These are phyloP conservation scores for Rhipidura dahli DNA, from an alignment of 2,113 vertebrate genomes.

Conservation along the genomic window DNA sequence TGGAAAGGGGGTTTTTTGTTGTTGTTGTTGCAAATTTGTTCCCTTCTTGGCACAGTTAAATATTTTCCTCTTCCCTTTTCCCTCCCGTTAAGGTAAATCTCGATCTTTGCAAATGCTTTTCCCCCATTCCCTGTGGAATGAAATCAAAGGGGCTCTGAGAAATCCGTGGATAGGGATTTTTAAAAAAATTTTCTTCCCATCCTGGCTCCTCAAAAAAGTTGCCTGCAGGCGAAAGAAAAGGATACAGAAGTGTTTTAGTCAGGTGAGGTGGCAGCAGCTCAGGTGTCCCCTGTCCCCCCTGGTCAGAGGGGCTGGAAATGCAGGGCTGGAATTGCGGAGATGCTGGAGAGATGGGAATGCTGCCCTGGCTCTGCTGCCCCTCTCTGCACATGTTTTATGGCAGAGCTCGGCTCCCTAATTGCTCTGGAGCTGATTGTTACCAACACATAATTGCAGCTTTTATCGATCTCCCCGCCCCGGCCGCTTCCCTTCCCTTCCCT, in stretches of 20 bases:
- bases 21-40: background rate
- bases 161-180: rapidly evolving
- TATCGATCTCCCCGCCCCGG: background rate
- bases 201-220: background rate
- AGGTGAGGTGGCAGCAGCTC: background rate
- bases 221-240: background rate
- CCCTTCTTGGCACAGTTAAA: background rate
- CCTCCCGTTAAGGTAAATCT: background rate
- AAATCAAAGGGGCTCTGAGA: background rate
- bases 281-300: too few relatives aligned
- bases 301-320: rapidly evolving
- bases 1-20: background rate
- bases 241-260: rapidly evolving
- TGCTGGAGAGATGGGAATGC: background rate
- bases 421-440: constrained; percentile 20
- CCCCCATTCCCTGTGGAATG: rapidly evolving
- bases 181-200: background rate
- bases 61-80: background rate
- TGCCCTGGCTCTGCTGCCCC: background rate
- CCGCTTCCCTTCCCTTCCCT: background rate
- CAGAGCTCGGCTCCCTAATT: background rate
- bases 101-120: background rate
- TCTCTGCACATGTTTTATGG: background rate
- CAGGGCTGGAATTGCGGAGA: background rate
- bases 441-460: background rate